Percentiles rank a stretch among this genome's conserved stretches.
phyloP scores from a whole-genome alignment of 2,797 vertebrate species.

The Hemitrygon akajei region DNA sequence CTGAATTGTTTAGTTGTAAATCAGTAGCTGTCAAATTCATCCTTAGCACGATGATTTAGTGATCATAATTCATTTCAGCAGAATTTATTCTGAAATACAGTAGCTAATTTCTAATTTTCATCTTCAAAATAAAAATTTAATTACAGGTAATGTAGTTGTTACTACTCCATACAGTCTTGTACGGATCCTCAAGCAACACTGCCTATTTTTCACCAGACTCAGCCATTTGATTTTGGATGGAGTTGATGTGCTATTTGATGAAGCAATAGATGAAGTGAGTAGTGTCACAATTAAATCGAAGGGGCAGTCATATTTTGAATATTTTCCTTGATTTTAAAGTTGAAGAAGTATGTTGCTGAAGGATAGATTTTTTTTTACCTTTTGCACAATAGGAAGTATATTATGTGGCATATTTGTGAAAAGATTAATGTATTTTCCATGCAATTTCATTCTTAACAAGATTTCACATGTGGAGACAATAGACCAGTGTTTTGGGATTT shows the following conservation, averaged over 20 bases:
- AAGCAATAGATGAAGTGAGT: constrained; percentile 66
- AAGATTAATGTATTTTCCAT: neutral
- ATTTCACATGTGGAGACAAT: too few relatives aligned
- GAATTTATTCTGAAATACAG: neutral
- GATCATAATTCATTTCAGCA: neutral
- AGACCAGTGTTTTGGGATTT: too few relatives aligned
- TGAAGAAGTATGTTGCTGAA: neutral
- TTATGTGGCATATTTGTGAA: neutral
- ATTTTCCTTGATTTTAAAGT: too few relatives aligned
- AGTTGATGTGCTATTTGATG: constrained; percentile 63
- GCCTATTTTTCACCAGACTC: constrained; percentile 67
- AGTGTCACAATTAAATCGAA: neutral
- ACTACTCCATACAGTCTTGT: constrained; percentile 73
- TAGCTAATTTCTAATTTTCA: neutral
- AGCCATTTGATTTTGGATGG: constrained; percentile 80
- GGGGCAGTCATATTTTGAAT: too few relatives aligned
- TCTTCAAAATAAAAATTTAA: neutral
- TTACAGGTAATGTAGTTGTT: constrained; percentile 71
- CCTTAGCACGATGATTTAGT: neutral
- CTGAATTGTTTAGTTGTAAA: neutral
- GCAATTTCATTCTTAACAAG: too few relatives aligned
- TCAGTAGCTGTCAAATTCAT: neutral
- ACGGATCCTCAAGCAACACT: constrained; percentile 65
- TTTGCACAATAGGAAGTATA: neutral
- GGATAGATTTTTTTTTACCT: neutral